Evolutionary conservation across 1,140 invertebrate genomes (phyloP).

Genomic region (Drosophila repleta): DNA sequence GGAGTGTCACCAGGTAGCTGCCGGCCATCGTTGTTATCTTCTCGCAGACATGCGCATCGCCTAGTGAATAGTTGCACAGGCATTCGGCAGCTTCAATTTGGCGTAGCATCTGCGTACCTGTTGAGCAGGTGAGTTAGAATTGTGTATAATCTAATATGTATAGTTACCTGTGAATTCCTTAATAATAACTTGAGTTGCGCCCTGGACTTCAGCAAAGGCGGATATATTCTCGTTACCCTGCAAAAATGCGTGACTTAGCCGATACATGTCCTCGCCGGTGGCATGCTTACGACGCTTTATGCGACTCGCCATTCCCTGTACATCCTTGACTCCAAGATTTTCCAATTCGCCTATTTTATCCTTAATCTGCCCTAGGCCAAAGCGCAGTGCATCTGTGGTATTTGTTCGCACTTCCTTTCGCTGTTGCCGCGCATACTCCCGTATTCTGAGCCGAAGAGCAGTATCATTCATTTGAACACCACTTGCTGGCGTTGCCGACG

Average conservation of each 20-base stretch:
- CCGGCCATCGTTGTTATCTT: slow-evolving; percentile 71
- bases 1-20: slow-evolving; percentile 72
- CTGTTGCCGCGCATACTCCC: slow-evolving; percentile 54
- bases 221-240: slow-evolving; percentile 67
- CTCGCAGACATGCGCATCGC: slow-evolving; percentile 68
- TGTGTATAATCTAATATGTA: background rate
- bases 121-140: background rate
- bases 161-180: slow-evolving; percentile 72
- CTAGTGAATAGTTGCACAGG: slow-evolving; percentile 76
- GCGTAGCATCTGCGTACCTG: slow-evolving; percentile 54
- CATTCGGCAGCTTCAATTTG: slow-evolving; percentile 69
- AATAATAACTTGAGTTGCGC: slow-evolving; percentile 68
- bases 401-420: slow-evolving; percentile 50
- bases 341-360: slow-evolving; percentile 62
- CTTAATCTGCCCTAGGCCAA: slow-evolving; percentile 72
- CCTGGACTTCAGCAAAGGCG: slow-evolving; percentile 60
- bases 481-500: no score
- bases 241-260: slow-evolving; percentile 70
- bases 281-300: slow-evolving; percentile 81
- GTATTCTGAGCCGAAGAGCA: slow-evolving; percentile 57
- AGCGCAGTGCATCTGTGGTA: slow-evolving; percentile 63
- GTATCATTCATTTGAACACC: slow-evolving; percentile 6
- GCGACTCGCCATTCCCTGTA: slow-evolving; percentile 57
- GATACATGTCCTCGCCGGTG: slow-evolving; percentile 66
- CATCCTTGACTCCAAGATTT: slow-evolving; percentile 65